Percentiles rank a stretch among this genome's conserved stretches.
phyloP scores from a whole-genome alignment of 2,797 vertebrate species.

The Myotis daubentonii region DNA sequence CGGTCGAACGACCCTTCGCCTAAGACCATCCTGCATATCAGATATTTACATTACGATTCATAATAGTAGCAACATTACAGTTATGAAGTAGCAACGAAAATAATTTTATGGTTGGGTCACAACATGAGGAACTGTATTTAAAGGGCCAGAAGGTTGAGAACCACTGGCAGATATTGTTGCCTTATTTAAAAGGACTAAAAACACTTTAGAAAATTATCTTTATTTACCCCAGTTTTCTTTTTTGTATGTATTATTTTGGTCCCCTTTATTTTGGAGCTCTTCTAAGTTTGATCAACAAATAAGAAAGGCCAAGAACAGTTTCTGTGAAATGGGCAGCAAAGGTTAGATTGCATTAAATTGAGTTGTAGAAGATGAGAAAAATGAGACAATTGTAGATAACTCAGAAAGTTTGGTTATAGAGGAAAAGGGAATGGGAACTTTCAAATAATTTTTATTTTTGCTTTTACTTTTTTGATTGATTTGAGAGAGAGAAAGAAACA shows the following conservation, averaged over 20 bases:
- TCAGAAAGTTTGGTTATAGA: not conserved
- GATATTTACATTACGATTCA: no score
- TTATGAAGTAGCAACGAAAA: no score
- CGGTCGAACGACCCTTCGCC: no score
- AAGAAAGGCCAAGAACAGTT: not conserved
- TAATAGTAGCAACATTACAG: no score
- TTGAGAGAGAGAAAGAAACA: no score
- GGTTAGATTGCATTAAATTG: not conserved
- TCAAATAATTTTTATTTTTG: not conserved
- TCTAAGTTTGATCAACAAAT: not conserved
- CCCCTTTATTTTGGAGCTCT: not conserved
- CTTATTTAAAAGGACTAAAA: not conserved
- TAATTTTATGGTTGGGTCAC: no score
- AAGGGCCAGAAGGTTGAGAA: no score
- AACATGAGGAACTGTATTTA: no score
- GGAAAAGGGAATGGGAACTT: not conserved
- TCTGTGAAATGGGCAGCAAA: not conserved
- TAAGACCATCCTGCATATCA: no score
- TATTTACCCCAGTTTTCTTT: not conserved
- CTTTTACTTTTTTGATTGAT: not conserved
- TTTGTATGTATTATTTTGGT: not conserved
- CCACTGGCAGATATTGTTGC: not conserved
- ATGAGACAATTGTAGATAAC: not conserved
- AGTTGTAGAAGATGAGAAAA: not conserved
- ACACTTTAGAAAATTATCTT: not conserved